phyloP scores from a whole-genome alignment of 2,797 vertebrate genomes.

The Micropoecilia bifurca region DNA sequence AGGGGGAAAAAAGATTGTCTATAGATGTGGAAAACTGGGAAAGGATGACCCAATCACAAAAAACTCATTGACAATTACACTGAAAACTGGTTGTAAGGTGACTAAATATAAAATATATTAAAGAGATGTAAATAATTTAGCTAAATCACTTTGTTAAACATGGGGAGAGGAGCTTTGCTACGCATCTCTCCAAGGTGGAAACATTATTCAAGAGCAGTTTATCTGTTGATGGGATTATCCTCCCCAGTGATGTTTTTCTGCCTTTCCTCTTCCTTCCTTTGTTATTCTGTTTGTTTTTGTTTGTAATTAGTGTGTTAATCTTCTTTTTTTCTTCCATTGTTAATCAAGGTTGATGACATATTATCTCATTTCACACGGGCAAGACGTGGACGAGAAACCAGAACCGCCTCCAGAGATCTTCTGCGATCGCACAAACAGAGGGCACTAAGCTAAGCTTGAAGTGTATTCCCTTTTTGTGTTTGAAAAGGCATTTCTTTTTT shows the following conservation, averaged over 20 bases:
- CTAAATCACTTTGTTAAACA: not conserved
- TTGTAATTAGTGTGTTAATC: slow-evolving; percentile 1
- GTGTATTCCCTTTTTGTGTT: not conserved
- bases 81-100: not conserved
- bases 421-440: not conserved
- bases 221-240: not conserved
- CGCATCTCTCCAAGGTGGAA: not conserved
- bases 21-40: not conserved
- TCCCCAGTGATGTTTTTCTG: not conserved
- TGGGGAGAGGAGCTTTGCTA: not conserved
- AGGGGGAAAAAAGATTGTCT: not conserved
- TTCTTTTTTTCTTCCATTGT: not conserved
- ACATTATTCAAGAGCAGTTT: not conserved
- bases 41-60: not conserved
- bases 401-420: not conserved
- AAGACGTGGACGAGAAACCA: not conserved
- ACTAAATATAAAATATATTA: not conserved
- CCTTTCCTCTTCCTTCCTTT: not conserved
- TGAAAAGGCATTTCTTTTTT: not conserved
- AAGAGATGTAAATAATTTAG: not conserved
- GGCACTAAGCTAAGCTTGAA: not conserved
- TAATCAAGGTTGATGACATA: not conserved
- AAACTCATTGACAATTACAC: not conserved
- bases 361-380: not conserved
- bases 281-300: slow-evolving; percentile 2